phyloP scores from a whole-genome alignment of 1,140 invertebrate species.

The Ptiloglossa arizonensis region DNA sequence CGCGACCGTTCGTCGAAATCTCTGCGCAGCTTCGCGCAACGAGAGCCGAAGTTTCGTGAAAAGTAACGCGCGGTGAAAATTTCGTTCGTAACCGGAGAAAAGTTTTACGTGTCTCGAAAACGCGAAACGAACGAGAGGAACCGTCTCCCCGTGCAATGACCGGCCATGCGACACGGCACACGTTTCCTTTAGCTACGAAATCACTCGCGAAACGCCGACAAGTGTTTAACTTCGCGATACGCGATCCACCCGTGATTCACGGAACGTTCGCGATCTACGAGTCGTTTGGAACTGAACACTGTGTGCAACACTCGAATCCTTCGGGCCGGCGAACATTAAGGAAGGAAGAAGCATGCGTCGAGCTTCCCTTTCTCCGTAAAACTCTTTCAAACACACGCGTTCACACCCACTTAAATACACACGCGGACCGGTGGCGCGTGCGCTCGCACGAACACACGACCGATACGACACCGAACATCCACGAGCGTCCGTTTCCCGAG shows the following conservation, averaged over 20 bases:
- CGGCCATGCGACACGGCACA: not conserved
- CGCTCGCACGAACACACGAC: not conserved
- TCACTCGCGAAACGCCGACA: constrained; percentile 9
- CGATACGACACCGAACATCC: too few species aligned
- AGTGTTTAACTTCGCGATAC: not conserved
- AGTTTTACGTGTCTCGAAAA: too few species aligned
- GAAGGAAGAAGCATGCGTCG: constrained; percentile 75
- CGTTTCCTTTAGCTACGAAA: not conserved
- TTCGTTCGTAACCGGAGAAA: too few species aligned
- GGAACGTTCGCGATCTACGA: constrained; percentile 24
- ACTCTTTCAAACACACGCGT: constrained; percentile 52
- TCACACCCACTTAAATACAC: constrained; percentile 47
- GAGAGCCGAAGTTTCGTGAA: too few species aligned
- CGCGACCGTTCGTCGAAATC: too few species aligned
- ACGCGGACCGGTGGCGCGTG: constrained; percentile 12
- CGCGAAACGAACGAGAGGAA: too few species aligned
- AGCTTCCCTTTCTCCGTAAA: constrained; percentile 69
- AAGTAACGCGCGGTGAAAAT: too few species aligned
- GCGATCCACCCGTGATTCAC: constrained; percentile 27
- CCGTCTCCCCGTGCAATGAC: too few species aligned
- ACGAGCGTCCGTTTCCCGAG: too few species aligned
- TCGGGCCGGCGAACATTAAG: constrained; percentile 54
- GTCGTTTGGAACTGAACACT: constrained; percentile 46
- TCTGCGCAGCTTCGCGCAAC: too few species aligned
- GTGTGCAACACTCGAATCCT: constrained; percentile 56